phyloP scores from a whole-genome alignment of 1,140 invertebrate species.

The Drosophila mayri region DNA sequence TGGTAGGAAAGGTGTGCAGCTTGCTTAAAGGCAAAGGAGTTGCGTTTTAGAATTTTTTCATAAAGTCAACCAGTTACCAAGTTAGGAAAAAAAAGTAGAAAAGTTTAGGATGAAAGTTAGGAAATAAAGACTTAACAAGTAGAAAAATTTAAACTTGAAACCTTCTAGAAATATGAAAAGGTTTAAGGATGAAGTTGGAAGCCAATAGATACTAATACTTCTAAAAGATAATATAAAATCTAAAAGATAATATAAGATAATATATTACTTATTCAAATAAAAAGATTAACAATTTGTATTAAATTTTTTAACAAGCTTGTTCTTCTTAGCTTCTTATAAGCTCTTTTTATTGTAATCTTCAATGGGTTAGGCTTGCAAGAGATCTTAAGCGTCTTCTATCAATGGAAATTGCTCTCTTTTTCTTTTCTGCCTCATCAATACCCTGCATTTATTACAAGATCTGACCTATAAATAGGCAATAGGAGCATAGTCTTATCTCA shows the following conservation, averaged over 20 bases:
- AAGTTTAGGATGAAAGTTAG: neutral
- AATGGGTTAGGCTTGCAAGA: conserved; percentile 1
- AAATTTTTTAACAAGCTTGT: no score
- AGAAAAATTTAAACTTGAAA: neutral
- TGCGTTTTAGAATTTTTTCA: neutral
- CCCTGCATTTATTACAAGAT: conserved; percentile 29
- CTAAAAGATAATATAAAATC: no score
- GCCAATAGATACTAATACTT: fast-evolving
- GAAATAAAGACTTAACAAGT: neutral
- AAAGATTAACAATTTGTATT: no score
- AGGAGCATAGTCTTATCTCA: conserved; percentile 29
- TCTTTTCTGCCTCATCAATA: conserved; percentile 19
- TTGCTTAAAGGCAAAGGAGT: neutral
- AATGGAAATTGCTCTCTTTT: conserved; percentile 1
- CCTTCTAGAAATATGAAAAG: no score
- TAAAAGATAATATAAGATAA: no score
- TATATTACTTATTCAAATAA: neutral
- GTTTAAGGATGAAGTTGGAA: neutral
- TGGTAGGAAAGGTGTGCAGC: neutral
- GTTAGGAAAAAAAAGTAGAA: neutral
- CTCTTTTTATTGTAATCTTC: no score
- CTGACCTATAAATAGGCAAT: conserved; percentile 37
- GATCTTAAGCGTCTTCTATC: neutral
- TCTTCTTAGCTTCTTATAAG: no score
- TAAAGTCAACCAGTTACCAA: neutral